These are phyloP conservation scores for Mesoligia furuncula DNA, from an alignment of 2,888 invertebrate genomes.

Conservation along the genomic window DNA sequence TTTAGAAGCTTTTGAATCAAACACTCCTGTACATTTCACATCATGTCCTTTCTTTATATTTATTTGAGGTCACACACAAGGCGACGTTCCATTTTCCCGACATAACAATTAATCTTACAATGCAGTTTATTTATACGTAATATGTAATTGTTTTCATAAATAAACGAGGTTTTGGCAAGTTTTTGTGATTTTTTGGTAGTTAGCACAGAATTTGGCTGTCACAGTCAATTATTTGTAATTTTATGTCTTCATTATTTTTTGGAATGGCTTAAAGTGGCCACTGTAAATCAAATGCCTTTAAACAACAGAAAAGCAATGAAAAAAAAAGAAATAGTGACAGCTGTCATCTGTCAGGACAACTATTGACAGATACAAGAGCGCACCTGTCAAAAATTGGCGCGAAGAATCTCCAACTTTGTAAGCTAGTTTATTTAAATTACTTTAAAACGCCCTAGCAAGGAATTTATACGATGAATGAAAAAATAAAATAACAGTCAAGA, in stretches of 20 bases:
- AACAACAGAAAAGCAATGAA: not conserved
- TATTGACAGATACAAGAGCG: not conserved
- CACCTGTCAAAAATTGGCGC: slow-evolving; percentile 17
- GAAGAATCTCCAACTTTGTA: not conserved
- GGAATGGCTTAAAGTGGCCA: not conserved
- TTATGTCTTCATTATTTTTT: not conserved
- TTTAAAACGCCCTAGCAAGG: not conserved
- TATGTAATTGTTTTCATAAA: slow-evolving; percentile 54
- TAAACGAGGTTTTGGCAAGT: slow-evolving; percentile 49
- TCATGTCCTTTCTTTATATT: slow-evolving; percentile 59
- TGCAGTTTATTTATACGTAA: slow-evolving; percentile 56
- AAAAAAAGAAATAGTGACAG: not conserved
- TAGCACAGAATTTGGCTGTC: slow-evolving; percentile 25
- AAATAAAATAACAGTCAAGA: slow-evolving; percentile 22
- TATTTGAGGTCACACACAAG: slow-evolving; percentile 59
- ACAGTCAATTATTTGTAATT: not conserved
- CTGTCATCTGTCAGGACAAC: not conserved
- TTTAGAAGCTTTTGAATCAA: slow-evolving; percentile 38
- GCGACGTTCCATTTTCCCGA: slow-evolving; percentile 59
- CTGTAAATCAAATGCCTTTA: not conserved
- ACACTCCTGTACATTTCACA: slow-evolving; percentile 38
- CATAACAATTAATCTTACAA: slow-evolving; percentile 52
- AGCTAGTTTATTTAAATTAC: not conserved
- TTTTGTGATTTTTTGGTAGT: slow-evolving; percentile 21
- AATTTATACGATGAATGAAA: not conserved